phyloP scores from a whole-genome alignment of 2,888 invertebrate genomes.

The Malachius bipustulatus region DNA sequence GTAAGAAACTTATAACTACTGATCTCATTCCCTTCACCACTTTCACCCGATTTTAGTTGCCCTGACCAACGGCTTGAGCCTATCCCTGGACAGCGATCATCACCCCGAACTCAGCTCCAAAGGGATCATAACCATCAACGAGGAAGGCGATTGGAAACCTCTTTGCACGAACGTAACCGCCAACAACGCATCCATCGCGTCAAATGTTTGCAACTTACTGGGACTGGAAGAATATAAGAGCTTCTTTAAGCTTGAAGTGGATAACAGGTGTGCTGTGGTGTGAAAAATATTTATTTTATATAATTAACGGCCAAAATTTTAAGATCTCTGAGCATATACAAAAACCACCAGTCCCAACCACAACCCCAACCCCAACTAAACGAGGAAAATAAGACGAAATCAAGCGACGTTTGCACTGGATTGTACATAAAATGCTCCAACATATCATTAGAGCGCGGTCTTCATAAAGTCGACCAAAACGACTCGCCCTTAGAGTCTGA shows the following conservation, averaged over 20 bases:
- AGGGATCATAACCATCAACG: constrained; percentile 52
- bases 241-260: constrained; percentile 22
- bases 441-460: constrained; percentile 34
- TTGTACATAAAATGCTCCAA: constrained; percentile 45
- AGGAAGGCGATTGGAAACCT: constrained; percentile 52
- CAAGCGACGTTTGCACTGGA: constrained; percentile 41
- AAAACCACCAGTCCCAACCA: too few species aligned
- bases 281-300: constrained; percentile 8
- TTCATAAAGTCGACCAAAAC: constrained; percentile 19
- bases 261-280: constrained; percentile 18
- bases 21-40: not conserved
- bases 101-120: constrained; percentile 46
- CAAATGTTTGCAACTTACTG: constrained; percentile 51
- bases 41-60: constrained; percentile 43
- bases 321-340: too few species aligned
- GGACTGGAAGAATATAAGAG: constrained; percentile 45
- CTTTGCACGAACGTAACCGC: constrained; percentile 43
- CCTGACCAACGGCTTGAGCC: constrained; percentile 50
- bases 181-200: constrained; percentile 41
- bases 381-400: too few species aligned
- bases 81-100: constrained; percentile 47
- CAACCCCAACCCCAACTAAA: constrained; percentile 12
- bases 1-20: constrained; percentile 39
- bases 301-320: too few species aligned
- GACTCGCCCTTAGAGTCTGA: constrained; percentile 30